These are phyloP conservation scores for Halcyon badia DNA, from an alignment of 2,797 vertebrate genomes.

Conservation along the genomic window DNA sequence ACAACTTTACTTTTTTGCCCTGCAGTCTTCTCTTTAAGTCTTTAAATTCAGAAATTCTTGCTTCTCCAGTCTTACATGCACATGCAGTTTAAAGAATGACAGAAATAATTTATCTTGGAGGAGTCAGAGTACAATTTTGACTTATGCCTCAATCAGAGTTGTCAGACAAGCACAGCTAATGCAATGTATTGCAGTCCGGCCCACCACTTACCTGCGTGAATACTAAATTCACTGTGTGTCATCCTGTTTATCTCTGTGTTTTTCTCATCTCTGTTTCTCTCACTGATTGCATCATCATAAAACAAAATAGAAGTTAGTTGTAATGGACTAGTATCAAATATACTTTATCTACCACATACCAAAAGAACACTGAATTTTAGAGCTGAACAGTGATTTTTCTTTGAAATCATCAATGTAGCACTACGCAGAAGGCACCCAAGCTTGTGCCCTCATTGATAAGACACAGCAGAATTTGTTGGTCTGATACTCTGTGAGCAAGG, in stretches of 20 bases:
- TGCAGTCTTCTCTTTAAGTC: conserved; percentile 18
- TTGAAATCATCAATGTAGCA: background rate
- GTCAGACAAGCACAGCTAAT: conserved; percentile 26
- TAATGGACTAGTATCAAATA: background rate
- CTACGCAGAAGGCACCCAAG: background rate
- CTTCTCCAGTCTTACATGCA: background rate
- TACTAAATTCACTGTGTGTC: background rate
- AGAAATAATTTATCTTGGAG: conserved; percentile 31
- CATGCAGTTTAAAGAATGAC: conserved; percentile 1
- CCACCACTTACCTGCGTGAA: background rate
- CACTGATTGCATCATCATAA: background rate
- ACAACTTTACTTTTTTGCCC: conserved; percentile 49
- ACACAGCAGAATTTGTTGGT: background rate
- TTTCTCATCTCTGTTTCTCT: background rate
- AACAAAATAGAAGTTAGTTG: background rate
- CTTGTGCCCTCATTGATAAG: background rate
- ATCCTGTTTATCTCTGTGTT: background rate
- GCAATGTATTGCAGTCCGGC: background rate
- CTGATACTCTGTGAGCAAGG: background rate
- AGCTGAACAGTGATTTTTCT: background rate
- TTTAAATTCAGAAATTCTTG: conserved; percentile 53
- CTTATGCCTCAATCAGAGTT: conserved; percentile 9
- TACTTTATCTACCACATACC: background rate
- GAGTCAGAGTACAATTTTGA: conserved; percentile 23
- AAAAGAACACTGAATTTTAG: background rate